Percentiles rank a stretch among this genome's conserved stretches.
Evolutionary conservation across 2,797 vertebrate genomes (phyloP).

Genomic region (Vespertilio murinus): DNA sequence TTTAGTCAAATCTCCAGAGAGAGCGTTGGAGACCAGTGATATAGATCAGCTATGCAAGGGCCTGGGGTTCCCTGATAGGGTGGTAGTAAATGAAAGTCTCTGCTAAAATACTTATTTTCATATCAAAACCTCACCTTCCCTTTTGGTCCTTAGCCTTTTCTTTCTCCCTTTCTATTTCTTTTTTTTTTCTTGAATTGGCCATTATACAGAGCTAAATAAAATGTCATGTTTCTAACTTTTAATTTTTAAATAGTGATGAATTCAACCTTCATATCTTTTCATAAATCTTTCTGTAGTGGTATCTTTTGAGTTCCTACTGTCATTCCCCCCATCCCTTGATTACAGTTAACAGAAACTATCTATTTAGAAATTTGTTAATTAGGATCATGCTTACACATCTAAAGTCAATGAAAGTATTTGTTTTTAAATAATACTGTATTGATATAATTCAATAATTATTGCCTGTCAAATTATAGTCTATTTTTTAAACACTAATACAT

Average conservation of each 20-base stretch:
- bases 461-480: not conserved
- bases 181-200: not conserved
- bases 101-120: not conserved
- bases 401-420: not conserved
- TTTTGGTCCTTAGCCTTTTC: not conserved
- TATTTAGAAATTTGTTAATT: not conserved
- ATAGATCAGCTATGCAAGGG: not conserved
- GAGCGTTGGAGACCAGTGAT: not conserved
- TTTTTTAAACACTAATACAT: not conserved
- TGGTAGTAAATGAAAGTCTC: not conserved
- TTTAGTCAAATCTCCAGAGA: not conserved
- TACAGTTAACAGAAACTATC: not conserved
- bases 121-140: not conserved
- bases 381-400: not conserved
- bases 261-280: not conserved
- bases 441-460: not conserved
- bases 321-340: not conserved
- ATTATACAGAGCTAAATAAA: constrained; percentile 1
- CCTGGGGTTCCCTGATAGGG: not conserved
- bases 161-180: not conserved
- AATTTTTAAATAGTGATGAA: not conserved
- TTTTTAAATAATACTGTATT: not conserved
- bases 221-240: not conserved
- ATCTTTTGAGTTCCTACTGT: not conserved
- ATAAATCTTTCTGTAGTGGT: not conserved